Evolutionary conservation across 2,113 vertebrate species (phyloP).

Genomic region (Trematocara zebra): DNA sequence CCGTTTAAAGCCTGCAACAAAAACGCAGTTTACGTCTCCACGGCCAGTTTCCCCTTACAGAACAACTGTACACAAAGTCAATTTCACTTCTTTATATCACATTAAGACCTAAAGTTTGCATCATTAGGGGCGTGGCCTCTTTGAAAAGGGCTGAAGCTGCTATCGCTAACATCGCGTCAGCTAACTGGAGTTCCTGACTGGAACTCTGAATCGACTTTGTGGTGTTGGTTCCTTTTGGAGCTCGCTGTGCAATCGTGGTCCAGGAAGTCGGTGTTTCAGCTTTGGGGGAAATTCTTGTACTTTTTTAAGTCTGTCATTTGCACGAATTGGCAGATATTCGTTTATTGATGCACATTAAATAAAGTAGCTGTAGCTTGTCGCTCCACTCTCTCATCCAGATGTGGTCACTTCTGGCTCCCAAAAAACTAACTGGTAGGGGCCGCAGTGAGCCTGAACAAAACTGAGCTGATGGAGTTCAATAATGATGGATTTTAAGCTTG

Average conservation of each 20-base stretch:
- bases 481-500: not conserved
- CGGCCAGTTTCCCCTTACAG: accelerated
- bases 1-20: not conserved
- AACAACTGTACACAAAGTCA: accelerated
- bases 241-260: not conserved
- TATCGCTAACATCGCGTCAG: not conserved
- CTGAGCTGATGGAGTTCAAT: not conserved
- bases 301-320: not conserved
- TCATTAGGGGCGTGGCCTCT: not conserved
- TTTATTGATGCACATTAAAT: not conserved
- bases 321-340: accelerated
- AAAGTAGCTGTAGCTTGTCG: not conserved
- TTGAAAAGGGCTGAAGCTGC: not conserved
- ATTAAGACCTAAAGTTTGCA: not conserved
- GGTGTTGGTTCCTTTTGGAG: accelerated
- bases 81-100: not conserved
- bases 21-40: not conserved
- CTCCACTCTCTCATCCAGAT: not conserved
- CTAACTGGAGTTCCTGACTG: not conserved
- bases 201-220: not conserved
- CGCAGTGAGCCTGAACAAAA: not conserved
- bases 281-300: not conserved
- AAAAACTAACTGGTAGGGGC: not conserved
- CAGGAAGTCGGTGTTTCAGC: not conserved
- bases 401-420: not conserved